Evolutionary conservation across 2,797 vertebrate genomes (phyloP).

Genomic region (Sebastolobus altivelis): DNA sequence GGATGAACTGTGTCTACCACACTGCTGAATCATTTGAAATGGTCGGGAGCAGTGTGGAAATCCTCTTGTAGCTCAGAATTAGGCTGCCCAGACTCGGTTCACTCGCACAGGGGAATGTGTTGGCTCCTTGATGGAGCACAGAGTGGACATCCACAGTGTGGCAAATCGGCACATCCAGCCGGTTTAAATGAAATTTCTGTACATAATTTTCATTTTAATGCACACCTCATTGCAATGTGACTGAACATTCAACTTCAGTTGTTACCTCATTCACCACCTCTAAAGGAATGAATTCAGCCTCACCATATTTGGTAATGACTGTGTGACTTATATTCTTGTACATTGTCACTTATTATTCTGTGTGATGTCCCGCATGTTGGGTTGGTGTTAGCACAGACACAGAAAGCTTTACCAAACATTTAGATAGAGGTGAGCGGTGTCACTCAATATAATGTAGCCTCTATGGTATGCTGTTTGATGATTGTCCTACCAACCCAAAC

Average conservation of each 20-base stretch:
- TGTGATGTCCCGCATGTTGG: neutral
- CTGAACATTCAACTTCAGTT: constrained; percentile 26
- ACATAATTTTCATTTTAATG: constrained; percentile 47
- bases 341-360: neutral
- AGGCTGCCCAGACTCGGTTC: constrained; percentile 30
- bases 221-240: constrained; percentile 15
- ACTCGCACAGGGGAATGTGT: constrained; percentile 19
- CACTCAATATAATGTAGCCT: neutral
- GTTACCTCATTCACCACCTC: constrained; percentile 10
- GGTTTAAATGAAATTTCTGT: constrained; percentile 43
- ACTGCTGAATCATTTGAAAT: constrained; percentile 47
- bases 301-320: constrained; percentile 7
- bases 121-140: constrained; percentile 35
- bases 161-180: constrained; percentile 45
- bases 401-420: neutral
- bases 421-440: neutral
- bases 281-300: neutral
- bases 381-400: neutral
- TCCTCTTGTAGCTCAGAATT: constrained; percentile 51
- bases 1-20: constrained; percentile 28
- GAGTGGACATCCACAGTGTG: constrained; percentile 30
- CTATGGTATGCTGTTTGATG: neutral
- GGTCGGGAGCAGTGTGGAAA: constrained; percentile 39
- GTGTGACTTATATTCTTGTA: neutral
- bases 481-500: neutral